Conservation (phyloP, 2,113 vertebrate genomes). For the Chinchilla lanigera region DNA sequence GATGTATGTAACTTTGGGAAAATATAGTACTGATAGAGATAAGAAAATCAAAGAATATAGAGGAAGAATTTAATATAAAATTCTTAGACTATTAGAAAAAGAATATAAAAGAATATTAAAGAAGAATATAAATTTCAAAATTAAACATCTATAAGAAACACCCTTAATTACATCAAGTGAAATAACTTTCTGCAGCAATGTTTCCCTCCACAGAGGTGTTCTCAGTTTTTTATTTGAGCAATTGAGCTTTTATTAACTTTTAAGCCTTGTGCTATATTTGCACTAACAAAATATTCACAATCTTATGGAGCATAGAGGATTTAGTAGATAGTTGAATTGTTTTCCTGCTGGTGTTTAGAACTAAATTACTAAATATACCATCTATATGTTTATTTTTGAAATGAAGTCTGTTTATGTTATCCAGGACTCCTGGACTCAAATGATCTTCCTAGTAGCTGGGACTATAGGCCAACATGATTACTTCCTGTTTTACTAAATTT, state of each 20-base stretch:
- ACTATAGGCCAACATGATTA: not conserved
- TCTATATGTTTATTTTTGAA: not conserved
- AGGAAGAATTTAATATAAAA: not conserved
- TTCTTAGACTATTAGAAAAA: too few relatives aligned
- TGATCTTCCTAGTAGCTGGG: not conserved
- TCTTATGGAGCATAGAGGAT: not conserved
- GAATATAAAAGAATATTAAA: not conserved
- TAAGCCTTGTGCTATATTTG: not conserved
- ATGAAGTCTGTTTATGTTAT: not conserved
- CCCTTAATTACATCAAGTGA: not conserved
- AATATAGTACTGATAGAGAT: not conserved
- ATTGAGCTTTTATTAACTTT: constrained; percentile 36
- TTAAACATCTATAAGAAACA: not conserved
- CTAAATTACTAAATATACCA: not conserved
- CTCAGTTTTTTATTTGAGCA: constrained; percentile 28
- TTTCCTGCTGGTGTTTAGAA: not conserved
- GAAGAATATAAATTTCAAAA: not conserved
- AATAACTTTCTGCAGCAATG: not conserved
- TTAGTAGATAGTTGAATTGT: not conserved
- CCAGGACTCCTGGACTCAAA: not conserved
- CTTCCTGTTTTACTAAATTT: not conserved
- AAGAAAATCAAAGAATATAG: not conserved
- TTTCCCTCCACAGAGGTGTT: not conserved
- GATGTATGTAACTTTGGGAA: not conserved
- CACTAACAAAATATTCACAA: not conserved